Base-by-base conservation (phyloP, 2,797 vertebrate species). In the Calcarius lapponicus region DNA sequence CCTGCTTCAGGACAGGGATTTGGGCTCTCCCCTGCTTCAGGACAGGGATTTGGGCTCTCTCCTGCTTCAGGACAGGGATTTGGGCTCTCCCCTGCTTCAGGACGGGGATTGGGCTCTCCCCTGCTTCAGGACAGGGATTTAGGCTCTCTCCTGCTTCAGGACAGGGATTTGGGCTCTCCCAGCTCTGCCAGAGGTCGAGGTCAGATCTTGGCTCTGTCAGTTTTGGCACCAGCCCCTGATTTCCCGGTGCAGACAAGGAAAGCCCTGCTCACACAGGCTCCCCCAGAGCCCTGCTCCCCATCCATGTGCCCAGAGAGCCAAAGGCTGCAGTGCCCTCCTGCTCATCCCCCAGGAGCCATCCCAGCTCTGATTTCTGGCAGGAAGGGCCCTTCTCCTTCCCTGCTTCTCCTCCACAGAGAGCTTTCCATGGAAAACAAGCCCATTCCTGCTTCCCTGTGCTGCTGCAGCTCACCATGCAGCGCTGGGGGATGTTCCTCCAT, bases 161-260 rank as follows among this genome's bases (percentile, higher is more conserved):
- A 24, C 54, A 56, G 67, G 65, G 38, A 29, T 65, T 88, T 65
- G 13, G 85, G 45, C 60, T 56, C 28, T 75, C 36, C 65, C 1
- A 0, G 26, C 10, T 38, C 74, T 45, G 48, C 57, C 0, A 2
- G 66, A 76, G 56, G 10, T 48, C 0, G 1, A 74, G 70, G 32
- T 24, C 53, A 5, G 38, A 9, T 24, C 43, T 69, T 3, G 3
- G 22, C 61, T 83, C 56, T 70, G 60, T 51, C 56, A 9, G 8
- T 6, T 48, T 13, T 29, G 47, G 38, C 28, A 2, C 12, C 32
- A 56, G 70, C 9, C 40, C 51, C 45, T 0, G 8, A 42, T 73
- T 51, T 74, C 61, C 79, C 13, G 1, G 10, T 14, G n/a, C 66
- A 26, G 71, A 17, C 6, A 7, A 6, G 54, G 50, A 24, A 31